Conservation (phyloP, 2,113 vertebrate genomes). For the Lagenorhynchus albirostris region DNA sequence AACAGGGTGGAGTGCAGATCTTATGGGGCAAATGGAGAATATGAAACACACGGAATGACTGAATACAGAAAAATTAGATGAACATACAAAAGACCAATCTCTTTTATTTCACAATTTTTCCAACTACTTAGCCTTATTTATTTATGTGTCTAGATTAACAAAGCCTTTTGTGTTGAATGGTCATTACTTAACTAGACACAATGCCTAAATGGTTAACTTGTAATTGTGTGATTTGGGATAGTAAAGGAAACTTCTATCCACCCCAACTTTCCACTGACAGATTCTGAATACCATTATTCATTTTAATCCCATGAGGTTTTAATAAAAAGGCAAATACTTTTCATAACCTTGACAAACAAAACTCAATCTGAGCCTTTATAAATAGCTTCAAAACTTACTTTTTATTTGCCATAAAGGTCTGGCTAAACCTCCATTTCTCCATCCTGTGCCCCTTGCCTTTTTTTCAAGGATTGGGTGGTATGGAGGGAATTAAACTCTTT, state of each 20-base stretch:
- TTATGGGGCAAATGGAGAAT: not conserved
- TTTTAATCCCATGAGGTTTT: not conserved
- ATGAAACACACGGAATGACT: not conserved
- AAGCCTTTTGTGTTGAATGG: not conserved
- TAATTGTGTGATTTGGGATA: not conserved
- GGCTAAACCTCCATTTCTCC: not conserved
- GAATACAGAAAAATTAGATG: not conserved
- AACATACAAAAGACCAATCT: not conserved
- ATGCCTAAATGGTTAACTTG: not conserved
- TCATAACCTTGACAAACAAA: constrained; percentile 38
- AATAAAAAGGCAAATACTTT: constrained; percentile 28
- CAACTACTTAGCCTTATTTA: not conserved
- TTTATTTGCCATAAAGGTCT: not conserved
- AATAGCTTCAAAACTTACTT: constrained; percentile 2
- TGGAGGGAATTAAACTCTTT: not conserved
- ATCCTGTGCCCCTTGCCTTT: not conserved
- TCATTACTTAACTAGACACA: not conserved
- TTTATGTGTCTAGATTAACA: not conserved
- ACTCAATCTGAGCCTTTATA: not conserved
- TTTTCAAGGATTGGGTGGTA: not conserved
- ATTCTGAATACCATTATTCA: not conserved
- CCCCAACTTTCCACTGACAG: not conserved
- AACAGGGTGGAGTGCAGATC: not conserved
- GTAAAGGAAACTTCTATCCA: not conserved
- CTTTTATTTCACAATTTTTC: not conserved